Base-by-base conservation (phyloP, 2,113 vertebrate species). In the Stomatorhinus ivindoensis region DNA sequence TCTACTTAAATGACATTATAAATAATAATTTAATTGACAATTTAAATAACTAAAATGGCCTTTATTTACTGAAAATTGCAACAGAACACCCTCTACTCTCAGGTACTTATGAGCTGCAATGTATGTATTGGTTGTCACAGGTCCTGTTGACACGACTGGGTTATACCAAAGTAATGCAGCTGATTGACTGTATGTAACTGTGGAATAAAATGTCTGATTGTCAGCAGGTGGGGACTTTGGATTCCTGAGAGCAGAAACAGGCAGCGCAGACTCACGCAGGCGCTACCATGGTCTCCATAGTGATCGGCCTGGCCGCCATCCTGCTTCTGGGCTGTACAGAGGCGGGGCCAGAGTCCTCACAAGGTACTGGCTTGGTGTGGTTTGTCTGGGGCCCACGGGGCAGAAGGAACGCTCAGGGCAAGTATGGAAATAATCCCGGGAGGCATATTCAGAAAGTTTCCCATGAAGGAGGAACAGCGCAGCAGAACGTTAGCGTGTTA, bases 241-340 rank as follows among this genome's bases (percentile, higher is more conserved):
- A 76, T 83, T 39, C 80, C 19, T 82, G 39, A 58, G 46, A 53
- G 82, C 46, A 65, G 82, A 51, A 50, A 47, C 21, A 19, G 80
- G 11, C 51, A 80, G 76, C 5, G 39, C 39, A n/a, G 69, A 44
- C 4, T 27, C 50, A 84, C 24, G 31, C 80, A 85, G 46, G 2
- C 46, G 35, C 10, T 24, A 53, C 88, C 93, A 95, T 95, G 95
- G 19, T 4, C 86, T 89, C 73, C 50, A 82, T 46, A 1, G 87
- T 69, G 21, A 80, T 88, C 51, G 61, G 82, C 46, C 61, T 95
- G 55, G 86, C 93, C 50, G 35, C 35, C 1, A 91, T 86, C 89
- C 92, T 95, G 48, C 86, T 95, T 86, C 90, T 89, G n/a, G 93
- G 90, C 80, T 89, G 89, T 0, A 39, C 89, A 42, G 85, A 91